Base-by-base conservation (phyloP, 2,888 invertebrate genomes). In the Polyploca ridens region DNA sequence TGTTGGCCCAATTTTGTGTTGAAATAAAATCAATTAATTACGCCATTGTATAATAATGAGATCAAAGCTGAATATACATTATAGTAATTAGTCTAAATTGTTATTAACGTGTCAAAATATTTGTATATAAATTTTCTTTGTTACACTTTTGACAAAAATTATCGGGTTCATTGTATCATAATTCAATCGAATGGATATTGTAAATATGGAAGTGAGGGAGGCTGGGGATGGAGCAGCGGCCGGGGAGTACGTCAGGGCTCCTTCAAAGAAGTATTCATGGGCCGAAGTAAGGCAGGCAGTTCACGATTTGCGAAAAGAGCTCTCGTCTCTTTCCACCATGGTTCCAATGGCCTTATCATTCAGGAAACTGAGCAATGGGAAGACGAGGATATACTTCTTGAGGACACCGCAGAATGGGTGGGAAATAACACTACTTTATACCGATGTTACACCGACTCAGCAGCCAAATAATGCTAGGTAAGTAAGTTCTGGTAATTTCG, bases 381-480 rank as follows among this genome's bases (percentile, higher is more conserved):
- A 97, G 75, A 97, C 96, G 13, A 95, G 98, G 79, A 96, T 99
- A 79, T 99, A 99, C 89, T 99, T 98, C 87, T 94, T 99, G 69
- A 97, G 98, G 75, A 97, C 97, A 33, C 97, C 98, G 0, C 96
- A 97, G 63, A 97, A 97, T 80, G 97, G 97, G 16, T 97, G 98
- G 96, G 98, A 99, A 88, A 98, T 98, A 3, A 98, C 98, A 0
- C 90, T 99, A 13, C 91, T 98, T 0, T 98, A 97, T 82, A 96
- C 97, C 0, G 98, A 99, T 86, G 95, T 99, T n/a, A 95, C 96
- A 61, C 94, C 94, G 66, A 94, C 94, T n/a, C 90, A 92, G 69
- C 95, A 95, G 70, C 91, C 95, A 10, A 95, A 90, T 71, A 94
- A 91, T 69, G 83, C 90, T 46, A 91, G 94, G 93, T 91, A 73